phyloP scores from a whole-genome alignment of 2,113 vertebrate species.

The Mungos mungo region DNA sequence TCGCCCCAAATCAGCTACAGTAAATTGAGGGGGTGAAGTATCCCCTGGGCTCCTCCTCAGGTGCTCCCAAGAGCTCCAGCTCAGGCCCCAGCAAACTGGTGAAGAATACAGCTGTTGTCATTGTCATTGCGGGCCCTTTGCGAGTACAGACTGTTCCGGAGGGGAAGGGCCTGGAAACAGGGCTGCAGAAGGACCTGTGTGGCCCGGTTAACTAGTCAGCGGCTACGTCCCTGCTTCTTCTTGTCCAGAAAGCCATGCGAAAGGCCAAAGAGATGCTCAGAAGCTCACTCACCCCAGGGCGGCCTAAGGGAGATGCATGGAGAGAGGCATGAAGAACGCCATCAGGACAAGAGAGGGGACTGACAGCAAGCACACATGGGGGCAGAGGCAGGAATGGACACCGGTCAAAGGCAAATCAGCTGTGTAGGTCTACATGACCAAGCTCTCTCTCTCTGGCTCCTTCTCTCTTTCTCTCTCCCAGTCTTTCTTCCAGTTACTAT shows the following conservation, averaged over 20 bases:
- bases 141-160: background rate
- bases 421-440: background rate
- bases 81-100: background rate
- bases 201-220: rapidly evolving
- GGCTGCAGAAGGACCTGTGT: rapidly evolving
- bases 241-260: background rate
- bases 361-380: background rate
- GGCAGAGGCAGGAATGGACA: background rate
- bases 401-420: background rate
- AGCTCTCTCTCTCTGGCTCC: background rate
- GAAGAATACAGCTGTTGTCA: background rate
- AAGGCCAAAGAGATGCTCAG: background rate
- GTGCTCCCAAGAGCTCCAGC: background rate
- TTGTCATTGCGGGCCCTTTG: rapidly evolving
- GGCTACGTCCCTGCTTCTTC: background rate
- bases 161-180: rapidly evolving
- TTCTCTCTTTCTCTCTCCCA: constrained; percentile 27
- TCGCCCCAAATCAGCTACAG: background rate
- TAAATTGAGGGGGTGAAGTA: rapidly evolving
- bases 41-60: background rate
- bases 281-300: background rate
- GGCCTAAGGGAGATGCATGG: background rate
- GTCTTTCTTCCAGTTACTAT: constrained; percentile 71
- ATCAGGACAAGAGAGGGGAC: background rate
- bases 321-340: background rate